phyloP scores from a whole-genome alignment of 2,797 vertebrate species.

The Pangasius larnaudii region DNA sequence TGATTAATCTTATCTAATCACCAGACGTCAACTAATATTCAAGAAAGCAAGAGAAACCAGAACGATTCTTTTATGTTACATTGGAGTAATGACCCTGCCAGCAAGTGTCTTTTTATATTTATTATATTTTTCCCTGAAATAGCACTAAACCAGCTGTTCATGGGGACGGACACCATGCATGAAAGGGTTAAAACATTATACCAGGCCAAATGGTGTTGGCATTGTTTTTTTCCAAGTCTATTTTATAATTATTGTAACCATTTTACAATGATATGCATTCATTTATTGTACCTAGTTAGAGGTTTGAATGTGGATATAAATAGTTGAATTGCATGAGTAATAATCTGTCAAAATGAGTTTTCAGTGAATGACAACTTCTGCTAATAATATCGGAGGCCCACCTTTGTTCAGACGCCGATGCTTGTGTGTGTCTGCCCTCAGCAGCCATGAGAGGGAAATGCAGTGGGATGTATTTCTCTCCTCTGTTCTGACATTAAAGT shows the following conservation, averaged over 20 bases:
- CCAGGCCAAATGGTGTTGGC: background rate
- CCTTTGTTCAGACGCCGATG: background rate
- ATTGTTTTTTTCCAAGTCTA: background rate
- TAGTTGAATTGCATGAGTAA: background rate
- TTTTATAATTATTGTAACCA: background rate
- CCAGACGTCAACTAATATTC: too few species aligned
- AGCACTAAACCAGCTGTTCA: background rate
- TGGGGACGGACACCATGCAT: background rate
- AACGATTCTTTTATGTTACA: too few species aligned
- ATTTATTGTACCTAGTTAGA: background rate
- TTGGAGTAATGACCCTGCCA: background rate
- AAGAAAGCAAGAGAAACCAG: too few species aligned
- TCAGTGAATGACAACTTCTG: background rate
- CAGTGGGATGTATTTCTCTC: background rate
- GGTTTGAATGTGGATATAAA: background rate
- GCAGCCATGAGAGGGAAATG: conserved; percentile 15
- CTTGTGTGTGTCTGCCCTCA: conserved; percentile 20
- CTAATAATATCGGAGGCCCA: background rate
- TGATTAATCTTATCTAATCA: too few species aligned
- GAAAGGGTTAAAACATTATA: background rate
- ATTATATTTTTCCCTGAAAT: background rate
- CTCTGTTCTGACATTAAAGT: background rate
- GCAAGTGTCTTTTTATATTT: background rate
- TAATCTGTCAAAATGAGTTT: background rate
- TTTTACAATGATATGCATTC: too few species aligned